phyloP scores from a whole-genome alignment of 1,140 invertebrate species.

The Psilanteris sp. region DNA sequence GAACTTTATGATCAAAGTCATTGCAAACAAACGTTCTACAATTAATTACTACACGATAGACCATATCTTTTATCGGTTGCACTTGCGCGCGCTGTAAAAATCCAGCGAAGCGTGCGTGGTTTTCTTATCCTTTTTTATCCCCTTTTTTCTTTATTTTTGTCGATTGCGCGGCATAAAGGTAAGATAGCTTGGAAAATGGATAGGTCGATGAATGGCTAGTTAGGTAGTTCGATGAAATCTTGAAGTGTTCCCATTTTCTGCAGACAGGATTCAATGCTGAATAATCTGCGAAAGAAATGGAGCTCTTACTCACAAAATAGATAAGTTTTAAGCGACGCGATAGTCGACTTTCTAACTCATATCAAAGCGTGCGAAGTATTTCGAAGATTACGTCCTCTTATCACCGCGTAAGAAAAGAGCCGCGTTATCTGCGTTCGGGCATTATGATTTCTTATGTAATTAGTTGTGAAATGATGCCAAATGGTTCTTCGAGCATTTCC shows the following conservation, averaged over 20 bases:
- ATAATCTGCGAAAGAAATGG: conserved; percentile 50
- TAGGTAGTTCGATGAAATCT: conserved; percentile 50
- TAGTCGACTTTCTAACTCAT: conserved; percentile 49
- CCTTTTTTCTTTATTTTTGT: conserved; percentile 48
- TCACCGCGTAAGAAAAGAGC: conserved; percentile 27
- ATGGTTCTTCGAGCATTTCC: neutral
- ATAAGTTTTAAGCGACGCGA: conserved; percentile 53
- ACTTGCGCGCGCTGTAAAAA: conserved; percentile 72
- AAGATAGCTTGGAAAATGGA: conserved; percentile 42
- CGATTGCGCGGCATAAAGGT: conserved; percentile 39
- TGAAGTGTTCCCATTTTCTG: conserved; percentile 41
- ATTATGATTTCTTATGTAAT: conserved; percentile 36
- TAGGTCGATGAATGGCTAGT: conserved; percentile 52
- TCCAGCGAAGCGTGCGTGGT: conserved; percentile 55
- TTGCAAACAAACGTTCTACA: conserved; percentile 67
- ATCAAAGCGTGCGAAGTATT: conserved; percentile 40
- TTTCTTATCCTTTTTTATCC: conserved; percentile 25
- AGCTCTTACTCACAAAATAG: conserved; percentile 33
- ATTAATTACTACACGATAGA: conserved; percentile 70
- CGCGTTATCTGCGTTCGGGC: conserved; percentile 14
- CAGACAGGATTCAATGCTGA: conserved; percentile 31
- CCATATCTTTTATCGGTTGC: conserved; percentile 71
- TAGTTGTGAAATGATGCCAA: conserved; percentile 39
- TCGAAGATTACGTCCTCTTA: conserved; percentile 31
- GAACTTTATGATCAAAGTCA: conserved; percentile 58